Evolutionary conservation across 1,140 invertebrate species (phyloP), one percentile per base, ranked within the genome.

Genomic region (Watersipora subatra): DNA sequence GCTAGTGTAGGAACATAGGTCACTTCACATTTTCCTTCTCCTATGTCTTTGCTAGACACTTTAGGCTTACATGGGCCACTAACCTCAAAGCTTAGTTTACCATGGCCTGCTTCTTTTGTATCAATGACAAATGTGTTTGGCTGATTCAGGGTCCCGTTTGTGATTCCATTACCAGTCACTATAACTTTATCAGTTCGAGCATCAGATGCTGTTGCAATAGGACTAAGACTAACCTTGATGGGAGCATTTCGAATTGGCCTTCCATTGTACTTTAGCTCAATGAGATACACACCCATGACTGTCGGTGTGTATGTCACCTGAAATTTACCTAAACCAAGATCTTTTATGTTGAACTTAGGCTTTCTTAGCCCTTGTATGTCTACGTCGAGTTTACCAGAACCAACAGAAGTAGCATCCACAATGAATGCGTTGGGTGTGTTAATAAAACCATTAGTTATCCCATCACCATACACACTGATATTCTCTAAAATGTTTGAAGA

Each of bases 361-460:
- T 46, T 46, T 12, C 34, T 12, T 46, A n/a, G 34, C 7, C 34
- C 34, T 12, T 12, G 7, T 12, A 46, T 46, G 34, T 46, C n/a
- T 7, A 12, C 7, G n/a, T 46, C 34, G 7, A 46, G n/a, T 46
- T 46, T 46, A 12, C 34, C 34, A 12, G n/a, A 46, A 12, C 34
- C 34, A 95, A 91, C 0, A 90, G 92, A 0, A 92, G 92, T 73
- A 90, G 19, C 22, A 22, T 59, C 57, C 7, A 59, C 57, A 25
- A 59, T 22, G 22, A 59, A 59, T 59, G 57, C 22, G 19, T 12
- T 59, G 22, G 57, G 57, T 12, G 7, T 25, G 19, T 22, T 22
- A 59, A 59, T 12, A 12, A 59, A 7, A 15, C 19, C 25, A 20
- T 59, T 7, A 22, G 19, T 59, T 59, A 20, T 12, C 3, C 19